phyloP scores from a whole-genome alignment of 2,888 invertebrate species.

The Aphidoletes aphidimyza region DNA sequence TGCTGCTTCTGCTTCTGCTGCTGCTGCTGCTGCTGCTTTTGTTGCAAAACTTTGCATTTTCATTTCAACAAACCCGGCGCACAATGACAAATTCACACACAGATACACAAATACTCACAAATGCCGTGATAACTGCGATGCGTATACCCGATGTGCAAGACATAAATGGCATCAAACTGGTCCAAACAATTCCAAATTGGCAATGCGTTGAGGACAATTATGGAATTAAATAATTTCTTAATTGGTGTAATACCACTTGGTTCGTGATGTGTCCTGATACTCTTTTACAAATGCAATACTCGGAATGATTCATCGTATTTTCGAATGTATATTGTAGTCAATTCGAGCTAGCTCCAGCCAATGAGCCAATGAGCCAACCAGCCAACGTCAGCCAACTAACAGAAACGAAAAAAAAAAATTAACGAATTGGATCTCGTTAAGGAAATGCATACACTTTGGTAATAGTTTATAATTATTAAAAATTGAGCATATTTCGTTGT shows the following conservation, averaged over 20 bases:
- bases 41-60: conserved; percentile 23
- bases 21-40: no score
- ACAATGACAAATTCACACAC: no score
- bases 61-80: neutral
- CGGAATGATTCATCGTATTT: conserved; percentile 6
- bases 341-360: neutral
- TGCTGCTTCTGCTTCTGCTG: no score
- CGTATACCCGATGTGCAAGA: no score
- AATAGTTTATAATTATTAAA: neutral
- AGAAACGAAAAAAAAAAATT: neutral
- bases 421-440: conserved; percentile 9
- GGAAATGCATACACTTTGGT: neutral
- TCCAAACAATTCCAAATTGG: conserved; percentile 33
- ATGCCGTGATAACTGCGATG: no score
- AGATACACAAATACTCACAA: no score
- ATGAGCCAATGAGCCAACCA: neutral
- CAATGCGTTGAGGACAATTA: conserved; percentile 36
- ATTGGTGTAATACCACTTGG: conserved; percentile 35
- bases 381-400: neutral
- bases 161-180: conserved; percentile 37
- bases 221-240: conserved; percentile 44
- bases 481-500: neutral
- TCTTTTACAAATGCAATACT: neutral
- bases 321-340: neutral
- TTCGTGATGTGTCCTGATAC: neutral